A percentile compares a stretch with the other conserved stretches of the same genome.
Conservation (phyloP, 2,888 invertebrate genomes). For the Mimachlamys varia region DNA sequence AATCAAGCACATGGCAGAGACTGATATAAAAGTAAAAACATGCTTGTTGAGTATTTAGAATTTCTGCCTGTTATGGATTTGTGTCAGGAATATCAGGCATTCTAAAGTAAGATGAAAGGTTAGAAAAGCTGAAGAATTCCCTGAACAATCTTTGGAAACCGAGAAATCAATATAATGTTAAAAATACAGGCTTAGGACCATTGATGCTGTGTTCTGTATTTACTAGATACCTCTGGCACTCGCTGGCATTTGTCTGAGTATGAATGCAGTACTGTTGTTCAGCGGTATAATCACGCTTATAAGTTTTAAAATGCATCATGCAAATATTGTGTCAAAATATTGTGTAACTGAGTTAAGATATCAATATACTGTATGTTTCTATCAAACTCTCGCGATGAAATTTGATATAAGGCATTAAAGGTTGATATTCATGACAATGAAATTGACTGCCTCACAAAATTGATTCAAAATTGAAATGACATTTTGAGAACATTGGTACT, state of each 20-base stretch:
- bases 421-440: not conserved
- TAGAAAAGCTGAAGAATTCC: conserved; percentile 9
- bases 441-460: not conserved
- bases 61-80: not conserved
- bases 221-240: not conserved
- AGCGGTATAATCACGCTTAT: not conserved
- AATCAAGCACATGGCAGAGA: not conserved
- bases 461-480: not conserved
- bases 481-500: too few species aligned
- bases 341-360: not conserved
- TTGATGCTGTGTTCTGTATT: not conserved
- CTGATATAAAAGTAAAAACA: not conserved
- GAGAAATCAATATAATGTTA: not conserved
- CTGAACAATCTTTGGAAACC: not conserved
- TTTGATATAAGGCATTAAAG: not conserved
- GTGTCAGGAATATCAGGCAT: too few species aligned
- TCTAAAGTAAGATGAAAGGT: not conserved
- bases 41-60: not conserved
- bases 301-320: not conserved
- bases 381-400: too few species aligned
- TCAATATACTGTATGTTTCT: too few species aligned
- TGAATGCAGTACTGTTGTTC: not conserved
- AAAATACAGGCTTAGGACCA: not conserved
- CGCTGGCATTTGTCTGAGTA: not conserved
- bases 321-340: not conserved